These are phyloP conservation scores for Atethmia centrago DNA, from an alignment of 2,888 invertebrate genomes.

Conservation along the genomic window DNA sequence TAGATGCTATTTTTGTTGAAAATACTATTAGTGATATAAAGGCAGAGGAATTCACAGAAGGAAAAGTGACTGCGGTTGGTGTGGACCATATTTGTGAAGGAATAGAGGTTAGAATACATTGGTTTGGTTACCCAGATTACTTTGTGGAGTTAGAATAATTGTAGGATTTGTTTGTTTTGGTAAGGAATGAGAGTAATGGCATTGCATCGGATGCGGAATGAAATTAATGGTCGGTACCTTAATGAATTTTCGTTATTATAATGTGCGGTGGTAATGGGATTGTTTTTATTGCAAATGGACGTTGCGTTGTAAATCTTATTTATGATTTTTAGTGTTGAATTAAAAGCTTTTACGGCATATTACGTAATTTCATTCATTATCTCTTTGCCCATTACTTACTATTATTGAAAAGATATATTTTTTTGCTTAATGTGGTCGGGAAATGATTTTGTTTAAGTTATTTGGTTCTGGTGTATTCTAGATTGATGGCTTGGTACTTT, in stretches of 20 bases:
- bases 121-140: conserved; percentile 44
- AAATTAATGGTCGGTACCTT: conserved; percentile 86
- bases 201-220: conserved; percentile 82
- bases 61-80: conserved; percentile 65
- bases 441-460: conserved; percentile 25
- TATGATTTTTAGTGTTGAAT: conserved; percentile 67
- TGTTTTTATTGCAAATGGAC: conserved; percentile 78
- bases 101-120: conserved; percentile 68
- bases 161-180: conserved; percentile 89
- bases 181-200: conserved; percentile 86
- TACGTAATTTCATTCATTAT: conserved; percentile 64
- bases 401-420: conserved; percentile 57
- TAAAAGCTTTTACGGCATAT: conserved; percentile 66
- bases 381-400: conserved; percentile 49
- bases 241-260: conserved; percentile 88
- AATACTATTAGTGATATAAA: conserved; percentile 70
- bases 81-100: conserved; percentile 65
- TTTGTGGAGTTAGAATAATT: conserved; percentile 84
- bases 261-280: conserved; percentile 80
- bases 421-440: conserved; percentile 22
- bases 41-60: conserved; percentile 76
- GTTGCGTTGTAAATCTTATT: conserved; percentile 62
- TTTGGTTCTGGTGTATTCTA: not conserved
- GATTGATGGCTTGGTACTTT: conserved; percentile 1
- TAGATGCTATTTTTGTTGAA: conserved; percentile 73